phyloP scores from a whole-genome alignment of 2,797 vertebrate species.

The Rhinogobio ventralis region DNA sequence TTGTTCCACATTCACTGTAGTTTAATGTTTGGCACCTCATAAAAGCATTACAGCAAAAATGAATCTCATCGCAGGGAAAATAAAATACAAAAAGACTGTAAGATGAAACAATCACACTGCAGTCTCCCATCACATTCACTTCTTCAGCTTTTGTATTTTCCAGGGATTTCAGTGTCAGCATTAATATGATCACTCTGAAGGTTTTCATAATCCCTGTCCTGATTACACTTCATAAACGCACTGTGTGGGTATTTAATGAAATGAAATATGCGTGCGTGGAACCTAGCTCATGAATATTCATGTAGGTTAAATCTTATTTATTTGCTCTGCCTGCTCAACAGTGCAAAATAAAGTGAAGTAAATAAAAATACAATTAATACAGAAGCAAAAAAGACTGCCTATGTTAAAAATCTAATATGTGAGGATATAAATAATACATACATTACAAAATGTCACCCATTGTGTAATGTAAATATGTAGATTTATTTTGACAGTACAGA shows the following conservation, averaged over 20 bases:
- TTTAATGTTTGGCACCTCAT: conserved; percentile 8
- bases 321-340: conserved; percentile 21
- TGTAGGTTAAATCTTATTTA: conserved; percentile 51
- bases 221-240: conserved; percentile 49
- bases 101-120: background rate
- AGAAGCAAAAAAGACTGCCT: conserved; percentile 5
- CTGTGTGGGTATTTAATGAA: conserved; percentile 50
- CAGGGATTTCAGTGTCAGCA: conserved; percentile 40
- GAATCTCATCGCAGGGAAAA: conserved; percentile 22
- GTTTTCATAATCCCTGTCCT: conserved; percentile 62
- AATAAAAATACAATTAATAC: conserved; percentile 51
- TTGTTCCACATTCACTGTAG: background rate
- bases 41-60: conserved; percentile 35
- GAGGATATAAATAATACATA: conserved; percentile 28
- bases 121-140: conserved; percentile 32
- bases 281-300: conserved; percentile 53
- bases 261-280: conserved; percentile 38
- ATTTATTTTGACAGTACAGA: conserved; percentile 6
- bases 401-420: conserved; percentile 34
- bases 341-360: conserved; percentile 30
- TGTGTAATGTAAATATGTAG: background rate
- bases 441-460: conserved; percentile 13
- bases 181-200: conserved; percentile 63
- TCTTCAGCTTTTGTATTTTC: conserved; percentile 34
- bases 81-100: conserved; percentile 1